Evolutionary conservation across 2,888 invertebrate species (phyloP), one percentile per base, ranked within the genome.

Genomic region (Hedya salicella): DNA sequence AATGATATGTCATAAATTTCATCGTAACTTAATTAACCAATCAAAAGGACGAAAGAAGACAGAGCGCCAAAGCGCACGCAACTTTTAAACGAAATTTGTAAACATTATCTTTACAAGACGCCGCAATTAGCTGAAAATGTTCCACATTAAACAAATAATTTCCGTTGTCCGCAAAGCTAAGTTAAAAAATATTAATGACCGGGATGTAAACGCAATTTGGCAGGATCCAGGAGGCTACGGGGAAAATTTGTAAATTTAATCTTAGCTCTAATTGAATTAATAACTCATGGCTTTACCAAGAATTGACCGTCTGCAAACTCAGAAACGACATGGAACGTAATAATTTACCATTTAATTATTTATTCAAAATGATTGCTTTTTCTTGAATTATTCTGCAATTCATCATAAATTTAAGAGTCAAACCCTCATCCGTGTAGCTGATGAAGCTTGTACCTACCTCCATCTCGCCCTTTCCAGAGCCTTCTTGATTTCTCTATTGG

Each of bases 171-270:
- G 48, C 54, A n/a, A n/a, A 39, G 32, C 14, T n/a, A 14, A 63
- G 56, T 42, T 46, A 49, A 56, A 48, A 63, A 63, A 40, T 54
- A 62, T 56, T 53, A 48, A 63, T 48, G 48, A 11, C 42, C 3
- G 5, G 21, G 39, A 17, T 54, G 16, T 14, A 53, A 62, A 56
- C 48, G n/a, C 19, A 64, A 57, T 57, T 57, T 50, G 3, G 14
- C 25, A 5, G 21, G 36, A 39, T 36, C 17, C 48, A 56, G 57
- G 56, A 36, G 36, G 9, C 36, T 42, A 42, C 5, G 54, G 30
- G 40, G 2, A 19, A 57, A 39, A 48, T 48, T 30, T 11, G 57
- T 2, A 25, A 63, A 36, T 64, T 42, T 16, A 19, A 36, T 42
- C 21, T 30, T 32, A 25, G 42, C 36, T 56, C 16, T 48, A 54